These are phyloP conservation scores for Protaetia brevitarsis DNA, from an alignment of 1,140 invertebrate genomes.

Conservation along the genomic window DNA sequence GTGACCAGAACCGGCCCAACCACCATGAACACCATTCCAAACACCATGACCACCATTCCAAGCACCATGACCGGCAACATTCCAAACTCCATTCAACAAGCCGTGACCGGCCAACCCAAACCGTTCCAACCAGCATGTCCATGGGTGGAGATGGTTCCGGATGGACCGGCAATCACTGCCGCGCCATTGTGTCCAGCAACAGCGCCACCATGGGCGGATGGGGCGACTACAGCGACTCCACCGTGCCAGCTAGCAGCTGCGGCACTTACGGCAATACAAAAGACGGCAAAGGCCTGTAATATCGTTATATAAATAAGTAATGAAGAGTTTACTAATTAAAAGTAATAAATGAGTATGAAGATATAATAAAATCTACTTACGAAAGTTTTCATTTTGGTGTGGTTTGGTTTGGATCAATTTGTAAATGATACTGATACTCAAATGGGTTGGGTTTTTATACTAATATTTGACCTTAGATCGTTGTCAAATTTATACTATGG, in stretches of 20 bases:
- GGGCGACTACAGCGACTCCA: neutral
- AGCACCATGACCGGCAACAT: neutral
- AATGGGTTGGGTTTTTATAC: neutral
- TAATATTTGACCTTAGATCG: neutral
- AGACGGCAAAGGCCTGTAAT: slow-evolving; percentile 5
- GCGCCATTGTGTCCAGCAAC: neutral
- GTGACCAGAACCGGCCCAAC: neutral
- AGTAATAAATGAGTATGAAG: too few species aligned
- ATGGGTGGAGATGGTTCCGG: neutral
- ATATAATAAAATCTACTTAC: neutral
- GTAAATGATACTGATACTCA: slow-evolving; percentile 1
- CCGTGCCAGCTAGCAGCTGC: slow-evolving; percentile 20
- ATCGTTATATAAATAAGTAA: neutral
- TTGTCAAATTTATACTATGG: neutral
- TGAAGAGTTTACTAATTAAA: neutral
- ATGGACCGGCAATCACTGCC: neutral
- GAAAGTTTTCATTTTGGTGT: slow-evolving; percentile 14
- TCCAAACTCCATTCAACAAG: neutral
- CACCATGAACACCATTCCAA: slow-evolving; percentile 2
- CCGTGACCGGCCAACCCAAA: neutral
- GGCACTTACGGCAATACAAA: neutral
- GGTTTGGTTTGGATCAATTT: neutral
- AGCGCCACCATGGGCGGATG: slow-evolving; percentile 8
- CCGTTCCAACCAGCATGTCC: slow-evolving; percentile 1
- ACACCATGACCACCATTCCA: slow-evolving; percentile 8